phyloP scores from a whole-genome alignment of 2,888 invertebrate genomes.

The Cosmopolites sordidus region DNA sequence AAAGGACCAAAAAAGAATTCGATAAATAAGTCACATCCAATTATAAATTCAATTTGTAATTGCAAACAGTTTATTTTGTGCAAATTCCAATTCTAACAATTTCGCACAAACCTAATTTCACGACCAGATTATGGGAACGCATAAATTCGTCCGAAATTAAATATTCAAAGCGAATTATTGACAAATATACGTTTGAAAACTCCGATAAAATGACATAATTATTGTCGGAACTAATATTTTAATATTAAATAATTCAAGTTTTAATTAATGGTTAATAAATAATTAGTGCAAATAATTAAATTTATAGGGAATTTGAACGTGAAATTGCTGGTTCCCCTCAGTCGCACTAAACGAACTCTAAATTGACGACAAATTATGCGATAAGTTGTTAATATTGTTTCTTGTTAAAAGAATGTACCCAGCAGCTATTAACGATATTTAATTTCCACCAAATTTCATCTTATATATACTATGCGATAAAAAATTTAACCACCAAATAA shows the following conservation, averaged over 20 bases:
- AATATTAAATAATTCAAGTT: slow-evolving; percentile 20
- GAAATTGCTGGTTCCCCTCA: slow-evolving; percentile 22
- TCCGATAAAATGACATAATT: slow-evolving; percentile 13
- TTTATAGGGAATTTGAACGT: slow-evolving; percentile 29
- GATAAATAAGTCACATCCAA: slow-evolving; percentile 7
- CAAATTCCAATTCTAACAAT: slow-evolving; percentile 4
- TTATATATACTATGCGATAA: too few relatives aligned
- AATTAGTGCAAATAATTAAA: slow-evolving; percentile 30
- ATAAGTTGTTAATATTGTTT: slow-evolving; percentile 2
- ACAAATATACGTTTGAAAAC: slow-evolving; percentile 12
- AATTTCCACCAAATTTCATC: too few relatives aligned
- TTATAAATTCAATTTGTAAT: slow-evolving; percentile 3
- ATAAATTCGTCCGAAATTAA: slow-evolving; percentile 11
- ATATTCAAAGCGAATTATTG: slow-evolving; percentile 12
- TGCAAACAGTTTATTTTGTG: slow-evolving; percentile 8
- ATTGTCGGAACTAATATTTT: slow-evolving; percentile 10
- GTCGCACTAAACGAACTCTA: slow-evolving; percentile 10
- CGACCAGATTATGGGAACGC: slow-evolving; percentile 5
- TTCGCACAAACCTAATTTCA: slow-evolving; percentile 9
- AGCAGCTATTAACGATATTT: too few relatives aligned
- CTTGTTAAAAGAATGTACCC: neutral
- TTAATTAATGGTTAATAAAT: slow-evolving; percentile 25
- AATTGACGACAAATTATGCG: slow-evolving; percentile 12
- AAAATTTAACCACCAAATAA: too few relatives aligned
- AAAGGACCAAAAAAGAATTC: neutral